Evolutionary conservation across 2,888 invertebrate genomes (phyloP).

Genomic region (Anthoptus insignis): DNA sequence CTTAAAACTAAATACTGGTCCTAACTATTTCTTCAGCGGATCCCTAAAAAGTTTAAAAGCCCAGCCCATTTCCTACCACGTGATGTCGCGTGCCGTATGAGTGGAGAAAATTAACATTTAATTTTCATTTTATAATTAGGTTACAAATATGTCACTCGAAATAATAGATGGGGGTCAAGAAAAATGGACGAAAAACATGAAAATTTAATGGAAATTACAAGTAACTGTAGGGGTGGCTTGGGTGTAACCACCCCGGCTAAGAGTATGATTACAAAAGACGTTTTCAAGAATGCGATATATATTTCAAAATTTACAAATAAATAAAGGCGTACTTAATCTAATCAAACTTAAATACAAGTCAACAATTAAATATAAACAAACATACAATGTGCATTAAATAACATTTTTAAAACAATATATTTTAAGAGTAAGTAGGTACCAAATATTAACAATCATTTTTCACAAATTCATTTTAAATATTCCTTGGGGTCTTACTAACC

Average conservation of each 20-base stretch:
- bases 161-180: neutral
- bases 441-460: no score
- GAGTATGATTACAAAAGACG: neutral
- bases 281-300: neutral
- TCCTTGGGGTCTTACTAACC: no score
- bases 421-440: no score
- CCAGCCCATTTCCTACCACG: conserved; percentile 9
- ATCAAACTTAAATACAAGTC: conserved; percentile 1
- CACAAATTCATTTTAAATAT: no score
- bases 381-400: neutral
- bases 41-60: neutral
- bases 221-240: neutral
- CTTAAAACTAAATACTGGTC: no score
- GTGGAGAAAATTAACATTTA: conserved; percentile 8
- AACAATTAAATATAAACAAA: neutral
- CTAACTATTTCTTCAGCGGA: no score
- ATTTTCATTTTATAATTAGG: conserved; percentile 23
- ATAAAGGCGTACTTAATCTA: no score
- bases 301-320: neutral
- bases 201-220: neutral
- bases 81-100: conserved; percentile 14
- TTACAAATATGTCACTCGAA: conserved; percentile 13
- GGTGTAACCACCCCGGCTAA: no score
- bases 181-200: neutral
- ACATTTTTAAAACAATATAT: neutral